Percentiles rank a stretch among this genome's conserved stretches.
Evolutionary conservation across 2,113 vertebrate species (phyloP).

Genomic region (Scortum barcoo): DNA sequence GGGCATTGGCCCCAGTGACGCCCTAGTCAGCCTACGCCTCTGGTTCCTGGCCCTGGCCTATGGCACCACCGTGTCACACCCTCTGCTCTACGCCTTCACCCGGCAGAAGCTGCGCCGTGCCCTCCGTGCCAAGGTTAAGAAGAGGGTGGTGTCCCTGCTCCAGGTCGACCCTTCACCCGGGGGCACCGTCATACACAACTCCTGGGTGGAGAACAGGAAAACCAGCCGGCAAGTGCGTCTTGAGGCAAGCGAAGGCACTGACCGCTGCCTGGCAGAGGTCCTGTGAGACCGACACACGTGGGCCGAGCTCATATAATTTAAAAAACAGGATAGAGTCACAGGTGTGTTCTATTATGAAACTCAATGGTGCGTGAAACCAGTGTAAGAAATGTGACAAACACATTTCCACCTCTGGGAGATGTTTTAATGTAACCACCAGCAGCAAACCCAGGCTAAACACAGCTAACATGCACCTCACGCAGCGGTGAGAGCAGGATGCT

Average conservation of each 20-base stretch:
- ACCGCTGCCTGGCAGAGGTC: conserved; percentile 85
- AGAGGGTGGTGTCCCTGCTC: conserved; percentile 85
- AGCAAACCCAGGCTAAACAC: conserved; percentile 27
- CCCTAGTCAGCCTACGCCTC: conserved; percentile 83
- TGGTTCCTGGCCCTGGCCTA: conserved; percentile 87
- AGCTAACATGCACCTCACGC: conserved; percentile 32
- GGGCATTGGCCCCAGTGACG: conserved; percentile 82
- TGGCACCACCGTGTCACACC: conserved; percentile 85
- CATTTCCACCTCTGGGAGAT: conserved; percentile 63
- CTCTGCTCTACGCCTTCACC: conserved; percentile 86
- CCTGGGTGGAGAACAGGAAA: conserved; percentile 83
- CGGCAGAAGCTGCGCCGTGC: conserved; percentile 86
- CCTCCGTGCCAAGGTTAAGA: conserved; percentile 84
- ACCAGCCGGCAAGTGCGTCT: conserved; percentile 76
- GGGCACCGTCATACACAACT: conserved; percentile 83
- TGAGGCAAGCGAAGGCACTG: conserved; percentile 82
- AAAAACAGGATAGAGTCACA: conserved; percentile 39
- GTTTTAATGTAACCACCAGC: conserved; percentile 56
- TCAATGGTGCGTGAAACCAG: conserved; percentile 40
- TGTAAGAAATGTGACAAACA: conserved; percentile 49
- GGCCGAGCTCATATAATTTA: conserved; percentile 35
- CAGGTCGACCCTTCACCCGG: conserved; percentile 84
- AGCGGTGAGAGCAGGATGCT: conserved; percentile 33
- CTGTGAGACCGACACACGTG: conserved; percentile 73
- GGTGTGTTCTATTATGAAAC: conserved; percentile 54